A percentile compares a stretch with the other conserved stretches of the same genome.
Evolutionary conservation across 2,888 invertebrate genomes (phyloP).

Genomic region (Idaea biselata): DNA sequence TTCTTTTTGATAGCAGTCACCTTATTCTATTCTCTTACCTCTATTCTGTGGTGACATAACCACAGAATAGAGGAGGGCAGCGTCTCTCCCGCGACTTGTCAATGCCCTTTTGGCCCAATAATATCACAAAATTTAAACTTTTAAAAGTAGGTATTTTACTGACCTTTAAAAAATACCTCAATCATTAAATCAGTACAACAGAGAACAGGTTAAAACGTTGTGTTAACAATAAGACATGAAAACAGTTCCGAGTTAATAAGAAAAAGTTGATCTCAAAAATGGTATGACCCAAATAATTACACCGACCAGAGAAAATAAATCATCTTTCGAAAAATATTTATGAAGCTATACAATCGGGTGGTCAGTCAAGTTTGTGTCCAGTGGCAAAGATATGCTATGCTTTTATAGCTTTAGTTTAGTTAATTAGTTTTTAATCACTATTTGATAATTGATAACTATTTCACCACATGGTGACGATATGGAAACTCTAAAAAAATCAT

Average conservation of each 20-base stretch:
- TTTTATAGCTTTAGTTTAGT: not conserved
- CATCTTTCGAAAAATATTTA: constrained; percentile 69
- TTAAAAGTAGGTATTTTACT: not conserved
- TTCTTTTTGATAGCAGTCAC: too few species aligned
- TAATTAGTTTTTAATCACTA: too few species aligned
- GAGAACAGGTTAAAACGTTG: constrained; percentile 24
- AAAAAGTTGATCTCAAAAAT: constrained; percentile 57
- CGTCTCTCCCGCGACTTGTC: too few species aligned
- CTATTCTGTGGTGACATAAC: too few species aligned
- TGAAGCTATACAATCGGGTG: constrained; percentile 62
- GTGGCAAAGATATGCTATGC: constrained; percentile 3
- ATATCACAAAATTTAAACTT: not conserved
- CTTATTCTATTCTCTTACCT: too few species aligned
- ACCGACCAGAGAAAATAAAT: constrained; percentile 63
- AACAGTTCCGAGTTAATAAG: constrained; percentile 18
- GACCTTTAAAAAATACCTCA: constrained; percentile 18
- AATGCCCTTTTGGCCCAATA: too few species aligned
- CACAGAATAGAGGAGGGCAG: too few species aligned
- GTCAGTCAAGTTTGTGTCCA: constrained; percentile 39
- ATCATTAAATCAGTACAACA: constrained; percentile 24
- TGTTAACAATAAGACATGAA: constrained; percentile 28
- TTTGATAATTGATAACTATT: too few species aligned
- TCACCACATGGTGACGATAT: too few species aligned
- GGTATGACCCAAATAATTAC: constrained; percentile 71
- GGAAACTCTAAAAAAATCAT: too few species aligned